Evolutionary conservation across 2,888 invertebrate genomes (phyloP).

Genomic region (Erpobdella octoculata): DNA sequence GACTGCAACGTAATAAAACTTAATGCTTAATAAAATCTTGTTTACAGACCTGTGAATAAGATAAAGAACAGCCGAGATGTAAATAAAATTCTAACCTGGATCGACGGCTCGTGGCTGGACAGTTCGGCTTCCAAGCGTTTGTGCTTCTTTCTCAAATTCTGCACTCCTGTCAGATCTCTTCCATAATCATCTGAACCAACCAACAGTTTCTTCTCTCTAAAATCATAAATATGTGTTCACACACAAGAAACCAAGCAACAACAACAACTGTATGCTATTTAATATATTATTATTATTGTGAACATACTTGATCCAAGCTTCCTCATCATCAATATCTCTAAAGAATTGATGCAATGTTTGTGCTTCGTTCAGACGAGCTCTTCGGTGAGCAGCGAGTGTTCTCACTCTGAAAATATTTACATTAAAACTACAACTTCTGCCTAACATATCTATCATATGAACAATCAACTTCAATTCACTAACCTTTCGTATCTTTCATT

Average conservation of each 20-base stretch:
- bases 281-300: not conserved
- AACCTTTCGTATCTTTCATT: slow-evolving; percentile 72
- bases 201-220: slow-evolving; percentile 85
- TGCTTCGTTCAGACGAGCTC: slow-evolving; percentile 85
- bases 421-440: not conserved
- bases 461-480: not conserved
- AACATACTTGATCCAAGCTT: slow-evolving; percentile 86
- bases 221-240: slow-evolving; percentile 28
- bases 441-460: not conserved
- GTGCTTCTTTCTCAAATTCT: slow-evolving; percentile 96
- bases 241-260: not conserved
- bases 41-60: no score
- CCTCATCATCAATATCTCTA: slow-evolving; percentile 96
- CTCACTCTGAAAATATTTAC: slow-evolving; percentile 61
- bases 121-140: slow-evolving; percentile 96
- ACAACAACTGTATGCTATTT: not conserved
- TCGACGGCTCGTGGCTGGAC: slow-evolving; percentile 92
- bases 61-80: no score
- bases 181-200: slow-evolving; percentile 97
- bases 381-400: slow-evolving; percentile 81
- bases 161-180: slow-evolving; percentile 91
- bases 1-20: slow-evolving; percentile 49
- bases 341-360: slow-evolving; percentile 98
- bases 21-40: no score
- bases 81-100: slow-evolving; percentile 62